A percentile compares a stretch with the other conserved stretches of the same genome.
These are phyloP conservation scores for Ellobius talpinus DNA, from an alignment of 2,113 vertebrate genomes.

Conservation along the genomic window DNA sequence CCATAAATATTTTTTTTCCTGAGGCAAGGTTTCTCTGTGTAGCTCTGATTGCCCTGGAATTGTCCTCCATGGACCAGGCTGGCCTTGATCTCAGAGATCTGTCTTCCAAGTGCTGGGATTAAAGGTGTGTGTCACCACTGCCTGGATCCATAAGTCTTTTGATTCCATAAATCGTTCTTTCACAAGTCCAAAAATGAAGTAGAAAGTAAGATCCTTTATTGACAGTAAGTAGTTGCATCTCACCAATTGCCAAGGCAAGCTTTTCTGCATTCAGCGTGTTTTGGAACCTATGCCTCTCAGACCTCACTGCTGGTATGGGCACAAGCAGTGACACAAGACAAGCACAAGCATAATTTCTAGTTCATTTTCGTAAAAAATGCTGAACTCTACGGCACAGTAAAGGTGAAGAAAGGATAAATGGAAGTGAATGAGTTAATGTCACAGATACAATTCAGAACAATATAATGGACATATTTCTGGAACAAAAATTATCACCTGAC, in stretches of 20 bases:
- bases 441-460: constrained; percentile 1
- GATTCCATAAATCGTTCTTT: constrained; percentile 2
- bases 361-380: constrained; percentile 10
- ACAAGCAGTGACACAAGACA: background rate
- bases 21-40: background rate
- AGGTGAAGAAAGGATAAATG: background rate
- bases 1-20: background rate
- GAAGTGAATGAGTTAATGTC: background rate
- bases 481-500: constrained; percentile 6
- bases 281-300: background rate
- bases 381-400: background rate
- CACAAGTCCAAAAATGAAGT: background rate
- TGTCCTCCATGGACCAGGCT: background rate
- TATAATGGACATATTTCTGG: background rate
- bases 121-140: background rate
- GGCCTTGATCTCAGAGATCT: background rate
- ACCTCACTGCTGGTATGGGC: background rate
- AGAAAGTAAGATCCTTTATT: background rate
- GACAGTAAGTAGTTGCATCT: background rate
- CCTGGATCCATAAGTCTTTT: background rate
- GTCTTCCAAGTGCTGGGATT: background rate
- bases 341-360: background rate
- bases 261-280: background rate
- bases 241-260: background rate
- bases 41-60: background rate